Percentiles rank a stretch among this genome's conserved stretches.
Conservation (phyloP, 2,888 invertebrate genomes). For the Calliphora vomitoria region DNA sequence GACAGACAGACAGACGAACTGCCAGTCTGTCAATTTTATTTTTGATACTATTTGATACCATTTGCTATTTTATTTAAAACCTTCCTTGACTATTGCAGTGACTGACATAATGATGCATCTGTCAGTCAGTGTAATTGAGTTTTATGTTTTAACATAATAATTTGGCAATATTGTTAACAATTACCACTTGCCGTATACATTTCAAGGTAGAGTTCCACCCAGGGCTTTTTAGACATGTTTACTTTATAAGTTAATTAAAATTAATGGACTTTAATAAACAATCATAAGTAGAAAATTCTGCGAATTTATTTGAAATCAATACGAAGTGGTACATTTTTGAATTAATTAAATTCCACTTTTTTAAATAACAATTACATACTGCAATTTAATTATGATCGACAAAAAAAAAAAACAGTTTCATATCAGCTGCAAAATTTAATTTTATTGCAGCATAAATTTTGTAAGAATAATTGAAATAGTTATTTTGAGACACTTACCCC, state of each 20-base stretch:
- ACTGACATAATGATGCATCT: slow-evolving; percentile 33
- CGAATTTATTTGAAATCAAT: background rate
- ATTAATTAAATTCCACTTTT: background rate
- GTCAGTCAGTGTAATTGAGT: slow-evolving; percentile 31
- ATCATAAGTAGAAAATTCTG: too few relatives aligned
- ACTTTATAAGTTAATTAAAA: too few relatives aligned
- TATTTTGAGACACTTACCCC: too few relatives aligned
- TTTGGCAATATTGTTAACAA: background rate
- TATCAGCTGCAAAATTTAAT: too few relatives aligned
- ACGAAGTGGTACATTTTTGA: too few relatives aligned
- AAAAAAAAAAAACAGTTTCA: background rate
- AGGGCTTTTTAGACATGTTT: background rate
- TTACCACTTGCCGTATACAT: background rate
- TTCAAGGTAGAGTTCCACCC: slow-evolving; percentile 18
- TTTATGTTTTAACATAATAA: slow-evolving; percentile 10
- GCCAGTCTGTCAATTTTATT: background rate
- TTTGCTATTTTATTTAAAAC: slow-evolving; percentile 17
- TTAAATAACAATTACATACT: too few relatives aligned
- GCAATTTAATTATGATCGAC: too few relatives aligned
- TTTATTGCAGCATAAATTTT: too few relatives aligned
- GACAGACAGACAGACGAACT: background rate
- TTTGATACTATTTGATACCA: background rate
- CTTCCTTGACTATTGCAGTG: slow-evolving; percentile 42
- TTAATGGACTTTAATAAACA: too few relatives aligned
- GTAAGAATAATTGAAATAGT: too few relatives aligned